A percentile compares a stretch with the other conserved stretches of the same genome.
Evolutionary conservation across 1,140 invertebrate species (phyloP).

Genomic region (Cydia pomonella): DNA sequence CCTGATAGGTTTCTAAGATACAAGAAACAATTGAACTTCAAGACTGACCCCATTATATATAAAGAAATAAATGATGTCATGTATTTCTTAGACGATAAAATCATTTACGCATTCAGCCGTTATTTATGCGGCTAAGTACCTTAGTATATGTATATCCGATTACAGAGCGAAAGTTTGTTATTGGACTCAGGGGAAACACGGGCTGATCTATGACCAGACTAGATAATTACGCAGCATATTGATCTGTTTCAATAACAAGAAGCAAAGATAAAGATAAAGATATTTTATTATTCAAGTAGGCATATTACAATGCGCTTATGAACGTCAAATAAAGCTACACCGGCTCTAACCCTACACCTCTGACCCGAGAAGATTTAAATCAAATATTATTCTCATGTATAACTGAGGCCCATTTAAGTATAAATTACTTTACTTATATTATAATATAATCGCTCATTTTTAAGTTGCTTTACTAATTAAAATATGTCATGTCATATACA

Average conservation of each 20-base stretch:
- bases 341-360: too few relatives aligned
- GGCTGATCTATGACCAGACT: conserved; percentile 4
- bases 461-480: too few relatives aligned
- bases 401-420: too few relatives aligned
- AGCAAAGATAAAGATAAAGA: too few relatives aligned
- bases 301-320: too few relatives aligned
- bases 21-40: not conserved
- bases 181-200: not conserved
- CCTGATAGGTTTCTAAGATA: too few relatives aligned
- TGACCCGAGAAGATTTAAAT: too few relatives aligned
- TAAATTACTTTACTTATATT: too few relatives aligned
- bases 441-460: too few relatives aligned
- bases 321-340: too few relatives aligned
- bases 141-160: conserved; percentile 8
- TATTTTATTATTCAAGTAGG: too few relatives aligned
- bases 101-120: not conserved
- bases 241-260: not conserved
- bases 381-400: not conserved
- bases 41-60: not conserved
- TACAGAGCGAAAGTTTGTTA: not conserved
- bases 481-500: too few relatives aligned
- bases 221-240: not conserved
- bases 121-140: conserved; percentile 11
- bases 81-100: not conserved
- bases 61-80: not conserved